Evolutionary conservation across 1,140 invertebrate species (phyloP), one percentile per base, ranked within the genome.

Genomic region (Metaphire vulgaris): DNA sequence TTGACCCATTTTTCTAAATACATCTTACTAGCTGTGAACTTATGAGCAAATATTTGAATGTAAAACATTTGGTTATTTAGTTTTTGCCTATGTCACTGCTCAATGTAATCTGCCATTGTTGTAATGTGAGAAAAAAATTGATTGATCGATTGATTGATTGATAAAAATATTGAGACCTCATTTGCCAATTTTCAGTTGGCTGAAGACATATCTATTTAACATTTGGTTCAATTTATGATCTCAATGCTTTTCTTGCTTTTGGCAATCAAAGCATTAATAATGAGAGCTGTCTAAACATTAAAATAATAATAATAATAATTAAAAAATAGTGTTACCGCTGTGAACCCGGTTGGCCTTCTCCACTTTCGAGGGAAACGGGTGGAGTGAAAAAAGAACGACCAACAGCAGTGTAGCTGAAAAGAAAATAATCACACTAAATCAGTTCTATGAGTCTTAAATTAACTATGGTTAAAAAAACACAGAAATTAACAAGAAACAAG

Each of bases 321-420:
- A 70, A 70, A 21, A 26, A 70, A 70, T 28, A 29, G 21, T 1
- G 69, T 14, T 31, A 2, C 85, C 99, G 98, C 90, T 99, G 97
- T 87, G 99, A 99, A 86, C 98, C 98, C 89, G 99, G 99, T 88
- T 99, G 98, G 79, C 98, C 89, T 79, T 97, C 97, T 77, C 98
- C 97, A 69, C 98, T 95, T 85, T 98, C 97, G 83, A 98, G 98
- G 15, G 94, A 95, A 87, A 98, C 96, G 1, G 98, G 98, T 34
- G 95, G 95, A 76, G 96, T 98, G 87, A 99, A 99, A 87, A 99
- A 99, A 79, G 96, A 98, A 70, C 98, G 90, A 31, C 98, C 98
- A 71, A 99, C 98, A 21, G 98, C 97, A 41, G 98, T 99, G 85
- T 99, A 88, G 32, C 76, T 77, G 76, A 31, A 21, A 34, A 26